Evolutionary conservation across 2,113 vertebrate species (phyloP).

Genomic region (Trachemys scripta): DNA sequence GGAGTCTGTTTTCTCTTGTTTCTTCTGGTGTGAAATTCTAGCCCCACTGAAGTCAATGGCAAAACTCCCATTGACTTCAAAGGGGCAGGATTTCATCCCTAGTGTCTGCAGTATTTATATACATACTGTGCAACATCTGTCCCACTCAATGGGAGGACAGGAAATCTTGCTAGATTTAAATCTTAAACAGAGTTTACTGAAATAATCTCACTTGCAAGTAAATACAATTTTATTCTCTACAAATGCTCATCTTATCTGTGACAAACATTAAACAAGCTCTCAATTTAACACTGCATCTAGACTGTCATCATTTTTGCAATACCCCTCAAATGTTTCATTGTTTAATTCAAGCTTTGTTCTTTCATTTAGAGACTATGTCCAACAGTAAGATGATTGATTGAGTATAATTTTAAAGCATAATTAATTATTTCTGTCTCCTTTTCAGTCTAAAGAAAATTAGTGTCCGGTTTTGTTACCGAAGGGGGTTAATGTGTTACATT

Average conservation of each 20-base stretch:
- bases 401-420: slow-evolving; percentile 31
- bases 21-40: slow-evolving; percentile 33
- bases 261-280: slow-evolving; percentile 28
- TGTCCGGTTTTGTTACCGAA: slow-evolving; percentile 35
- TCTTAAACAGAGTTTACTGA: slow-evolving; percentile 40
- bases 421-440: slow-evolving; percentile 33
- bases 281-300: background rate
- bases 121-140: background rate
- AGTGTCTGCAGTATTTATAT: background rate
- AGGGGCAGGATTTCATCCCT: slow-evolving; percentile 39
- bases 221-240: slow-evolving; percentile 43
- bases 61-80: background rate
- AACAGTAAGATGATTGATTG: slow-evolving; percentile 40
- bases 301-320: slow-evolving; percentile 22
- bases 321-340: slow-evolving; percentile 44
- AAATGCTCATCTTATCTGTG: slow-evolving; percentile 46
- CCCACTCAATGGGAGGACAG: background rate
- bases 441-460: slow-evolving; percentile 48
- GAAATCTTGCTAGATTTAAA: slow-evolving; percentile 7
- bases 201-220: slow-evolving; percentile 53
- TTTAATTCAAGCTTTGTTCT: slow-evolving; percentile 41
- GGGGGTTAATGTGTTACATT: slow-evolving; percentile 5
- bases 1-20: slow-evolving; percentile 6
- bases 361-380: slow-evolving; percentile 44
- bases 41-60: slow-evolving; percentile 18